Evolutionary conservation across 37 sponge, comb jelly and placozoan species (phyloP), one percentile per base, ranked within the genome.

Genomic region (Theonella swinhoei): DNA sequence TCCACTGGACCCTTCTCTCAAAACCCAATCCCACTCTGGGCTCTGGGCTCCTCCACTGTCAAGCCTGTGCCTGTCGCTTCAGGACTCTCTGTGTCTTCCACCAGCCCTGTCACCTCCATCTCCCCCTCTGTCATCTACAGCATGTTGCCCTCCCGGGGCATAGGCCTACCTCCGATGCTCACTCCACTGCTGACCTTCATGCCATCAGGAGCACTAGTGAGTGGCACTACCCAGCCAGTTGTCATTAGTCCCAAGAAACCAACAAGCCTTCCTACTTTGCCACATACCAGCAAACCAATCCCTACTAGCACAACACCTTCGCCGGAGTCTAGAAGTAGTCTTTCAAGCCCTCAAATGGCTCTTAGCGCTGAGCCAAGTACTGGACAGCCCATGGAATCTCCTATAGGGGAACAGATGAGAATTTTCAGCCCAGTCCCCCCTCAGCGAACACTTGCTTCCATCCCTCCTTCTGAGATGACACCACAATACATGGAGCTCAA

Each of bases 401-500:
- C 67, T 40, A 1, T 24, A 32, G 35, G 36, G 8, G 30, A 29
- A 41, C 43, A 23, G 34, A 0, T 1, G 23, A 39, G 32, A 14
- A 3, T 31, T 25, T 61, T 29, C 17, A 14, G 42, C 32, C 28
- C 32, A 14, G 5, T 19, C 0, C 37, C 84, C 19, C 36, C 63
- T 1, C 47, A 70, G 24, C 72, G 80, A 17, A 84, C 75, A 19
- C 79, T 89, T 11, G 89, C 89, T n/a, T 79, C 89, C 41, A 83
- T 89, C 42, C 75, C 80, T 1, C 68, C 30, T 0, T 59, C 75
- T 23, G 89, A 89, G 47, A 65, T 84, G 41, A 89, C 89, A 31
- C 84, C 79, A 0, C 68, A 79, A 24, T 77, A 86, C 54, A 14
- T 67, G 3, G 94, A 93, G 64, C 84, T 93, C 41, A 86, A 84